Evolutionary conservation across 2,113 vertebrate genomes (phyloP), one percentile per base, ranked within the genome.

Genomic region (Verasper variegatus): DNA sequence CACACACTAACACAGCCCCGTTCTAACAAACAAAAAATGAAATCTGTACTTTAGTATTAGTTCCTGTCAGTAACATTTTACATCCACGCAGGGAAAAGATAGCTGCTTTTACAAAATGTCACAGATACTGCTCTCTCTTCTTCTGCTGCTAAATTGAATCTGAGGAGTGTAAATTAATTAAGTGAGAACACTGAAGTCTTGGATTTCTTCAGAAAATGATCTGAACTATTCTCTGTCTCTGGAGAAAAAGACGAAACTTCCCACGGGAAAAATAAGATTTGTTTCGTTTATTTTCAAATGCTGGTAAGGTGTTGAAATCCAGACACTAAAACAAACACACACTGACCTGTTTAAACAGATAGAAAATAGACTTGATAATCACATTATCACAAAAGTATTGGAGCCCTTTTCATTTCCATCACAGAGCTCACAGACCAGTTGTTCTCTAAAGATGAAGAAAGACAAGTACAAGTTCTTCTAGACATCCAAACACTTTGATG

Each of bases 201-300:
- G 24, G 26, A 58, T 18, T 27, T 17, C 13, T 57, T 26, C 24
- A 61, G 2, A 60, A 14, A 3, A 47, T 47, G 12, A 56, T 13
- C n/a, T 24, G 55, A 31, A 31, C 31, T 6, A 6, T 31, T 31
- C 27, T 0, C 31, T 31, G 31, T 31, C 31, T 31, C 31, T 31
- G 31, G 31, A 31, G 31, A 31, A 31, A 31, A 31, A 31, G 31
- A 31, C 31, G 31, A 31, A 31, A 31, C 27, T 7, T 31, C 27
- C 27, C 27, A 7, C 27, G 5, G 27, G 7, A 31, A 27, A 31
- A 31, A 31, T 31, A 31, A 77, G 0, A 57, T 13, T n/a, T 67
- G 89, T 40, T 40, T 40, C 86, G 63, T 91, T 91, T 88, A 88
- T 88, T 90, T 83, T 74, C 24, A 89, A 91, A 88, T 81, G 83